Conservation (phyloP, 2,888 invertebrate species). For the Apomyelois bistriatella region DNA sequence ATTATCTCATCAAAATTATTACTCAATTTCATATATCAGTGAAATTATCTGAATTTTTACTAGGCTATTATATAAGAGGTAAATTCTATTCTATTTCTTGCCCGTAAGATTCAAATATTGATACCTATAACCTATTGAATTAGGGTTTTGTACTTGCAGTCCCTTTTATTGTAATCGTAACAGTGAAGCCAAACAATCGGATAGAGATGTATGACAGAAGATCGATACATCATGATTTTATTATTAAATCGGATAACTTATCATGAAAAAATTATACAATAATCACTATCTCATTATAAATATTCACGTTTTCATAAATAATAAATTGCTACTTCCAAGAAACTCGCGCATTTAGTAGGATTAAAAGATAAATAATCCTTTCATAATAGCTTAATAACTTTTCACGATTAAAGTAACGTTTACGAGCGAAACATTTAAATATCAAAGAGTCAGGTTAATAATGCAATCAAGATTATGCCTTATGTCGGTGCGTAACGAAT, state of each 20-base stretch:
- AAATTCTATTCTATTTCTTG: too few relatives aligned
- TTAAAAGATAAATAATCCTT: conserved; percentile 20
- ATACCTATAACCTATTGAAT: too few relatives aligned
- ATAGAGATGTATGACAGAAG: too few relatives aligned
- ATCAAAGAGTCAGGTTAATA: conserved; percentile 28
- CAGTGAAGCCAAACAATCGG: too few relatives aligned
- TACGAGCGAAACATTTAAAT: conserved; percentile 26
- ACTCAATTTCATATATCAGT: conserved; percentile 2
- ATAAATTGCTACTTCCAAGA: not conserved
- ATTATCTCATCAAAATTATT: conserved; percentile 6
- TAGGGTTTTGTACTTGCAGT: too few relatives aligned
- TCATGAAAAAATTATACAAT: too few relatives aligned
- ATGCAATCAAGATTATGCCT: conserved; percentile 30
- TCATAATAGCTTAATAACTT: conserved; percentile 22
- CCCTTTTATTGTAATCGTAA: too few relatives aligned
- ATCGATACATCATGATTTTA: too few relatives aligned
- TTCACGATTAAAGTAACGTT: conserved; percentile 22
- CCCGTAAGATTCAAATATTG: too few relatives aligned
- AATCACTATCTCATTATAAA: too few relatives aligned
- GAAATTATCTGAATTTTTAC: not conserved
- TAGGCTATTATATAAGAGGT: not conserved
- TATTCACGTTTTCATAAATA: not conserved
- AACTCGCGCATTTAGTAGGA: conserved; percentile 12
- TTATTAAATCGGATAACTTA: too few relatives aligned
- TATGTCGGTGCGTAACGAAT: conserved; percentile 28